phyloP scores from a whole-genome alignment of 2,888 invertebrate genomes.

The Cosmorhoe ocellata region DNA sequence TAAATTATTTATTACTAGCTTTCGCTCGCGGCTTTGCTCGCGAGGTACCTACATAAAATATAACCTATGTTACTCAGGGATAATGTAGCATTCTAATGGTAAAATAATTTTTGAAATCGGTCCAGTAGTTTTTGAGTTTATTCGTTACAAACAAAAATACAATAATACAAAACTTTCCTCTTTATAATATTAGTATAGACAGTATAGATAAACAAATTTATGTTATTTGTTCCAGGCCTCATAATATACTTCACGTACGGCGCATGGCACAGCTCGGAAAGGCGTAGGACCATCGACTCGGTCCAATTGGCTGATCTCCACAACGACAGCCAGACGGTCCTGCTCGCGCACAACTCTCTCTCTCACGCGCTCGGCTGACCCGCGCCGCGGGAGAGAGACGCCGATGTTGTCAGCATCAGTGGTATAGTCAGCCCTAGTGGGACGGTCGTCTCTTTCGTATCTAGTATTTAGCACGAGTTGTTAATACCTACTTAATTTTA shows the following conservation, averaged over 20 bases:
- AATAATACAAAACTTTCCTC: too few relatives aligned
- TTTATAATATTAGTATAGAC: too few relatives aligned
- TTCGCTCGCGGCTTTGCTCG: too few relatives aligned
- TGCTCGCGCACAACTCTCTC: conserved; percentile 52
- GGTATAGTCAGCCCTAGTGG: conserved; percentile 50
- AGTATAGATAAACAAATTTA: too few relatives aligned
- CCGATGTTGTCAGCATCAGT: not conserved
- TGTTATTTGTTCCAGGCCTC: conserved; percentile 77
- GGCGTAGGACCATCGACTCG: conserved; percentile 54
- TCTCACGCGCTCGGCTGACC: conserved; percentile 67
- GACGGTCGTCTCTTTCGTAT: conserved; percentile 65
- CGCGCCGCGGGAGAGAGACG: conserved; percentile 12
- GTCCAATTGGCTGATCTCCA: conserved; percentile 60
- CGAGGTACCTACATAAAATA: too few relatives aligned
- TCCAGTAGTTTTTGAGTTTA: too few relatives aligned
- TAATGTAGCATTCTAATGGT: too few relatives aligned
- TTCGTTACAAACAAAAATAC: too few relatives aligned
- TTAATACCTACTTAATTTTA: not conserved
- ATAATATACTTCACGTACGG: conserved; percentile 89
- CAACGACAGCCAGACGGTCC: conserved; percentile 65
- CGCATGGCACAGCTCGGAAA: conserved; percentile 85
- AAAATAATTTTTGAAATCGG: too few relatives aligned
- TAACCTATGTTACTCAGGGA: too few relatives aligned
- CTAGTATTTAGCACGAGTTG: conserved; percentile 51
- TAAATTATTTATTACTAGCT: too few relatives aligned